A percentile compares a stretch with the other conserved stretches of the same genome.
Conservation (phyloP, 2,888 invertebrate species). For the Ormyrus rosae region DNA sequence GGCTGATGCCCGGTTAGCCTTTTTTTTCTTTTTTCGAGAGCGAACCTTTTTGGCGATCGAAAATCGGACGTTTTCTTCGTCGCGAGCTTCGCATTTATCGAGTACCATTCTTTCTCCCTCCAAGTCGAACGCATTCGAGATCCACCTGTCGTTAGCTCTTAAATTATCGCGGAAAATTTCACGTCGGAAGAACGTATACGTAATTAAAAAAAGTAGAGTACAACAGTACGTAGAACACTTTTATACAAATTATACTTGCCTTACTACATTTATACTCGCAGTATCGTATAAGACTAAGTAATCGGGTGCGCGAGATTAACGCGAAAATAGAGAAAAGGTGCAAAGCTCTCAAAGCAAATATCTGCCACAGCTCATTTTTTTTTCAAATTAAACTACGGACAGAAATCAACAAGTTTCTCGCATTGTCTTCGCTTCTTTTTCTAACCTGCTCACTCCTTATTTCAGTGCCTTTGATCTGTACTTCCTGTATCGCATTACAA, state of each 20-base stretch:
- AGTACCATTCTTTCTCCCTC: constrained; percentile 20
- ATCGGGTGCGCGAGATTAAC: constrained; percentile 15
- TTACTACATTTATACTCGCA: constrained; percentile 51
- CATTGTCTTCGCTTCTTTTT: neutral
- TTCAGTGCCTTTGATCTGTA: too few species aligned
- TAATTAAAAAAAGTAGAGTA: constrained; percentile 27
- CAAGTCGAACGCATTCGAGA: constrained; percentile 3
- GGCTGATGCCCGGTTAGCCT: too few species aligned
- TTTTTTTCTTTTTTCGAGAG: too few species aligned
- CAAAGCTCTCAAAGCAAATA: constrained; percentile 13
- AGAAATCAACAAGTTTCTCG: neutral
- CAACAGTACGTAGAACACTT: constrained; percentile 34
- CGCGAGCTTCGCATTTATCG: neutral
- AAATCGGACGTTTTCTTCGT: constrained; percentile 5
- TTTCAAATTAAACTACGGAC: too few species aligned
- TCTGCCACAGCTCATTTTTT: constrained; percentile 2
- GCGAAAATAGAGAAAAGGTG: constrained; percentile 4
- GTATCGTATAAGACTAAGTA: constrained; percentile 38
- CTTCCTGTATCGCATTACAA: neutral
- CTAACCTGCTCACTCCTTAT: too few species aligned
- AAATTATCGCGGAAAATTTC: constrained; percentile 23
- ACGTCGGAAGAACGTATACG: constrained; percentile 24
- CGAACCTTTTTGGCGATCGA: too few species aligned
- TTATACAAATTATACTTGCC: constrained; percentile 42
- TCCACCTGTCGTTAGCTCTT: neutral